Percentiles rank a stretch among this genome's conserved stretches.
These are phyloP conservation scores for Styela clava DNA, from an alignment of 23 tunicate genomes.

Conservation along the genomic window DNA sequence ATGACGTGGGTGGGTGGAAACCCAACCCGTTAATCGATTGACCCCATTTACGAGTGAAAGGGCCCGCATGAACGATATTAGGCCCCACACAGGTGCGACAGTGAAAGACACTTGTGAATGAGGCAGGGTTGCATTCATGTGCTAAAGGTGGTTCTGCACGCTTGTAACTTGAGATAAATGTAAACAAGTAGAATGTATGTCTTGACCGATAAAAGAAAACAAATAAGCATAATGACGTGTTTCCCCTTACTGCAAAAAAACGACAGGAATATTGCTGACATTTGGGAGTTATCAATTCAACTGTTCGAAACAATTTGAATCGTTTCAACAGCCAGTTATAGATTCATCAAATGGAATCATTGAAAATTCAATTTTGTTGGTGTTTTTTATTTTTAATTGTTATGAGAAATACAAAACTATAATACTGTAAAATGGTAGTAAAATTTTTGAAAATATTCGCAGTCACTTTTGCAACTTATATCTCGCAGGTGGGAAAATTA, in stretches of 20 bases:
- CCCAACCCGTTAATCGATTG: constrained; percentile 9
- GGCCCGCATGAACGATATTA: background rate
- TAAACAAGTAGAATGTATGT: background rate
- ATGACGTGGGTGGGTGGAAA: constrained; percentile 26
- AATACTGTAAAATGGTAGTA: too few relatives aligned
- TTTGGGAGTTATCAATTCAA: too few relatives aligned
- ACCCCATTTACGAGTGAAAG: constrained; percentile 1
- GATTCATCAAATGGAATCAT: too few relatives aligned
- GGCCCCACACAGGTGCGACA: constrained; percentile 15
- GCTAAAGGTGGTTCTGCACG: background rate
- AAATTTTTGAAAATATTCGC: too few relatives aligned
- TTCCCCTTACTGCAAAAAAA: too few relatives aligned
- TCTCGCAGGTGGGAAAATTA: background rate
- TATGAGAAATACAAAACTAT: too few relatives aligned
- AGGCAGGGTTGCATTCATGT: background rate
- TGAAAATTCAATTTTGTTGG: too few relatives aligned
- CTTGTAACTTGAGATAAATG: background rate
- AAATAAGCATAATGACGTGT: background rate
- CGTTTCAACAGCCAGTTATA: too few relatives aligned
- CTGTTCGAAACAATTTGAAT: too few relatives aligned
- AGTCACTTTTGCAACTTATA: too few relatives aligned
- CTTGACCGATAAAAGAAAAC: background rate
- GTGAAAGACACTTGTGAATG: background rate
- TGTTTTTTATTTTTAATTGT: too few relatives aligned
- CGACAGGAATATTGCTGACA: too few relatives aligned